A percentile compares a stretch with the other conserved stretches of the same genome.
Conservation (phyloP, 1,140 invertebrate genomes). For the Rhopalosiphum maidis region DNA sequence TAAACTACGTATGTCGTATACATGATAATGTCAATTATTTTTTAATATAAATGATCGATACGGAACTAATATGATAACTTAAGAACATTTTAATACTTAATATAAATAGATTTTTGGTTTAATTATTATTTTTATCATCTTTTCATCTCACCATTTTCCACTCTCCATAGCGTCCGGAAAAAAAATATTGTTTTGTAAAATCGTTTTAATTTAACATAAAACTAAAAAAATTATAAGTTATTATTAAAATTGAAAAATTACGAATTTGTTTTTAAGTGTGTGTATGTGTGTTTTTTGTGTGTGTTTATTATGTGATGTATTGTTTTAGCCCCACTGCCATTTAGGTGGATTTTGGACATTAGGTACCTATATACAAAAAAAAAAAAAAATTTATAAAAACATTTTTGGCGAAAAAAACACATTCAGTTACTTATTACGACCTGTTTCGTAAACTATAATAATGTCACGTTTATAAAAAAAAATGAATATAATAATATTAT, state of each 20-base stretch:
- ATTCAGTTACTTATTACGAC: slow-evolving; percentile 7
- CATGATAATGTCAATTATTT: neutral
- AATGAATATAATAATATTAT: neutral
- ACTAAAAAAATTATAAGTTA: neutral
- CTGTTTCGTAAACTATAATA: neutral
- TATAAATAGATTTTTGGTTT: neutral
- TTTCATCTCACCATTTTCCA: neutral
- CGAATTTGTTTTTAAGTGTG: neutral
- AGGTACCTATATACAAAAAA: slow-evolving; percentile 51
- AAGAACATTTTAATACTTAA: neutral
- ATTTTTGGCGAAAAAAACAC: neutral
- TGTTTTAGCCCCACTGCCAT: slow-evolving; percentile 47
- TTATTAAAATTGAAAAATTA: neutral
- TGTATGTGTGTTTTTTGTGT: neutral
- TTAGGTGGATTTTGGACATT: slow-evolving; percentile 50
- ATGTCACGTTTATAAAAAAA: neutral
- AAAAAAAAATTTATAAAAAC: slow-evolving; percentile 29
- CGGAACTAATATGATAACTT: neutral
- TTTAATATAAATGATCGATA: neutral
- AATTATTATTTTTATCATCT: neutral
- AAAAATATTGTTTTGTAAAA: neutral
- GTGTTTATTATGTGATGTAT: neutral
- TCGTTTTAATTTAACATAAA: neutral
- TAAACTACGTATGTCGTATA: neutral
- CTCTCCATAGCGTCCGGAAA: neutral